These are phyloP conservation scores for Manacus vitellinus DNA, from an alignment of 2,113 vertebrate species.

Conservation along the genomic window DNA sequence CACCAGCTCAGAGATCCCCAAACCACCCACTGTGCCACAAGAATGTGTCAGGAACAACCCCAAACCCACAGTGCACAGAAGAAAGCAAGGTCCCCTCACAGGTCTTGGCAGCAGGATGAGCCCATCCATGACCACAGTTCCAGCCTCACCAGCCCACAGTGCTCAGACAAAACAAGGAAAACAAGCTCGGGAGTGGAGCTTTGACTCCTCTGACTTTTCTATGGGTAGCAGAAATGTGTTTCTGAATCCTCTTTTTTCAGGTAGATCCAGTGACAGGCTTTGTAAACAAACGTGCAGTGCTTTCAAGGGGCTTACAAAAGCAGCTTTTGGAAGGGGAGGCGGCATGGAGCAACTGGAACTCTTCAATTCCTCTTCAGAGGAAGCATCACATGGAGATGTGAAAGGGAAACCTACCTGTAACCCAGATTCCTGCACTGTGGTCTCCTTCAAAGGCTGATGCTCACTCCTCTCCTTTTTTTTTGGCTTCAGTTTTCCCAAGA, in stretches of 20 bases:
- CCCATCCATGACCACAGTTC: background rate
- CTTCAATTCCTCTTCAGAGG: background rate
- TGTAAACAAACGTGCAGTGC: rapidly evolving
- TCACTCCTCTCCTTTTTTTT: background rate
- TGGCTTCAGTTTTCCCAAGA: background rate
- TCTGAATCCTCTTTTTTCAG: background rate
- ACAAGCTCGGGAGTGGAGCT: background rate
- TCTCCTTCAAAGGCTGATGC: background rate
- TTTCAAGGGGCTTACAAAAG: background rate
- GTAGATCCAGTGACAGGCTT: background rate
- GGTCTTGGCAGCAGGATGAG: background rate
- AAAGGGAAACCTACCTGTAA: background rate
- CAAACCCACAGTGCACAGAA: background rate
- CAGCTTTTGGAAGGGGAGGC: background rate
- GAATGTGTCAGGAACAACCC: background rate
- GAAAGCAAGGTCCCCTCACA: background rate
- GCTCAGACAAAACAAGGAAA: background rate
- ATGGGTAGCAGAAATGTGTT: background rate
- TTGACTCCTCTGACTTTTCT: background rate
- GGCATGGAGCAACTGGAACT: background rate
- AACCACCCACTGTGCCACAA: rapidly evolving
- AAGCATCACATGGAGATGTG: background rate
- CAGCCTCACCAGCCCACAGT: background rate
- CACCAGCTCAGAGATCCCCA: background rate
- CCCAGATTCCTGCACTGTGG: background rate